A percentile compares a stretch with the other conserved stretches of the same genome.
Conservation (phyloP, 2,888 invertebrate species). For the Nephrocerus scutellatus region DNA sequence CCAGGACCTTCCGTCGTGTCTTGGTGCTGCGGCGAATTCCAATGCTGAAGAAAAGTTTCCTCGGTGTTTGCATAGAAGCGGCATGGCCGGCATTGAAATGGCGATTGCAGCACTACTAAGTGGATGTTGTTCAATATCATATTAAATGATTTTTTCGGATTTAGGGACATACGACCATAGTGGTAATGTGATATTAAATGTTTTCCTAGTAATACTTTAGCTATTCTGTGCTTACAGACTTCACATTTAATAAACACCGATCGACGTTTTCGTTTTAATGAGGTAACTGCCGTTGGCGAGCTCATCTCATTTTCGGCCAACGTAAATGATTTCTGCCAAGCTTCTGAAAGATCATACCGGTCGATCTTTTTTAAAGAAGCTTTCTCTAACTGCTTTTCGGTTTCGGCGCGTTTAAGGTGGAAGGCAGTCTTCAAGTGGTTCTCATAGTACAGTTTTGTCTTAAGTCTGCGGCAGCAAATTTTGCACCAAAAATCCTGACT, state of each 20-base stretch:
- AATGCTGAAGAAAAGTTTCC: slow-evolving; percentile 64
- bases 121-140: slow-evolving; percentile 71
- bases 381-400: slow-evolving; percentile 63
- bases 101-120: slow-evolving; percentile 71
- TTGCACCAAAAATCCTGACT: slow-evolving; percentile 62
- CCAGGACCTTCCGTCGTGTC: slow-evolving; percentile 51
- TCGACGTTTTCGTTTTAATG: slow-evolving; percentile 52
- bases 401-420: slow-evolving; percentile 60
- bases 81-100: slow-evolving; percentile 79
- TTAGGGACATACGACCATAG: slow-evolving; percentile 62
- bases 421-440: slow-evolving; percentile 68
- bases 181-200: slow-evolving; percentile 83
- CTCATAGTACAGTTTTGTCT: slow-evolving; percentile 67
- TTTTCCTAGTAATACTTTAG: slow-evolving; percentile 66
- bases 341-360: no score
- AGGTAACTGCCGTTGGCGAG: slow-evolving; percentile 6
- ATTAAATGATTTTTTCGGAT: slow-evolving; percentile 53
- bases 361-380: slow-evolving; percentile 42
- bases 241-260: slow-evolving; percentile 59
- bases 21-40: slow-evolving; percentile 59
- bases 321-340: slow-evolving; percentile 2
- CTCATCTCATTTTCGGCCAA: slow-evolving; percentile 30
- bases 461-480: slow-evolving; percentile 69
- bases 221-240: slow-evolving; percentile 65
- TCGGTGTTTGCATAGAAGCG: slow-evolving; percentile 76